phyloP scores from a whole-genome alignment of 1,140 invertebrate species.

The Zaprionus inermis region DNA sequence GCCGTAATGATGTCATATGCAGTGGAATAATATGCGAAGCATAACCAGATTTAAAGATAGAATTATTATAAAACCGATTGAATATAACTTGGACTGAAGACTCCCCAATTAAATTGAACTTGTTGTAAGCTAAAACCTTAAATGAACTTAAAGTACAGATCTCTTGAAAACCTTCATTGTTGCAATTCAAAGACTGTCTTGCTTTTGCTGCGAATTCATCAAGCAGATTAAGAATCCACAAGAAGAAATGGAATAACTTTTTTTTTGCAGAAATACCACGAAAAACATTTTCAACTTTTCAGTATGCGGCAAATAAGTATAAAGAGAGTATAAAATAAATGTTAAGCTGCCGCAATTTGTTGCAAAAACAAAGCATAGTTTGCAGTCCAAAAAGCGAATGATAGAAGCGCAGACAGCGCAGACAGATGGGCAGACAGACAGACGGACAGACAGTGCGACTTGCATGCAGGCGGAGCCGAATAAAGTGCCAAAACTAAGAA shows the following conservation, averaged over 20 bases:
- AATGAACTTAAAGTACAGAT: not conserved
- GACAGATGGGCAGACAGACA: not conserved
- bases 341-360: conserved; percentile 59
- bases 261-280: conserved; percentile 21
- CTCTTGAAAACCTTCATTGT: not conserved
- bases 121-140: not conserved
- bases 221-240: conserved; percentile 6
- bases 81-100: not conserved
- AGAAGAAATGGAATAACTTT: conserved; percentile 22
- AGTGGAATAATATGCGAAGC: no score
- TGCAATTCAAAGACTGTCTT: not conserved
- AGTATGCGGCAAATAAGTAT: conserved; percentile 39
- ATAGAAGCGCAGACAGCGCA: conserved; percentile 1
- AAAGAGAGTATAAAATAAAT: conserved; percentile 32
- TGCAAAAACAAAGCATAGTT: conserved; percentile 65
- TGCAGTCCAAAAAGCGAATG: conserved; percentile 9
- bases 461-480: not conserved
- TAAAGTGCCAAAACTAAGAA: conserved; percentile 20
- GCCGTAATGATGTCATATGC: not conserved
- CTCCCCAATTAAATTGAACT: not conserved
- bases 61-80: no score
- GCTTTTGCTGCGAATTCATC: conserved; percentile 7
- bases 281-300: conserved; percentile 33
- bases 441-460: not conserved
- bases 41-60: no score